Conservation (phyloP, 2,113 vertebrate genomes). For the Tyrannus savana region DNA sequence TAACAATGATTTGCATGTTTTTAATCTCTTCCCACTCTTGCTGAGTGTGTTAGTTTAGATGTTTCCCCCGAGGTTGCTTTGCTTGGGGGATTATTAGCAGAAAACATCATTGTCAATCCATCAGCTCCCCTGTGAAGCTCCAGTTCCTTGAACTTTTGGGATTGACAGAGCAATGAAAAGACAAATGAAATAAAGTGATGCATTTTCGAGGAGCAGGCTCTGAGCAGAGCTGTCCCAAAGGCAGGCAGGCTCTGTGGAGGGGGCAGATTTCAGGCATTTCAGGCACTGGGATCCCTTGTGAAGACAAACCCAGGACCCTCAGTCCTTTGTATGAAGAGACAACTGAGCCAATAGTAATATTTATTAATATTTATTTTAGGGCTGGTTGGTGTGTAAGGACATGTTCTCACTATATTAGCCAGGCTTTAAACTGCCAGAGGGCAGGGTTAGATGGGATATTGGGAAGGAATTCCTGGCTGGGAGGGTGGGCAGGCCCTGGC, state of each 20-base stretch:
- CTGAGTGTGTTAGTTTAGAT: neutral
- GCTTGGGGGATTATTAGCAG: neutral
- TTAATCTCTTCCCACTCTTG: neutral
- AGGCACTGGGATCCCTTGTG: neutral
- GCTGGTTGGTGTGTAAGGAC: neutral
- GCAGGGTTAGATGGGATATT: rapidly evolving
- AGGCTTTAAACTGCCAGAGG: neutral
- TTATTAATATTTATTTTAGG: neutral
- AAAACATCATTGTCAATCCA: neutral
- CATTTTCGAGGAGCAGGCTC: neutral
- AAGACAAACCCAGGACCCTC: neutral
- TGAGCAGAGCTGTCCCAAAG: neutral
- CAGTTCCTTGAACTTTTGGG: neutral
- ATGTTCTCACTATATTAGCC: neutral
- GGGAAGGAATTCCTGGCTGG: neutral
- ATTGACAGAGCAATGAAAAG: neutral
- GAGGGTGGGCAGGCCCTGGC: neutral
- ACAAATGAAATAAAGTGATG: neutral
- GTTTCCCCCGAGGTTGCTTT: neutral
- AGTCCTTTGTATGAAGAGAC: neutral
- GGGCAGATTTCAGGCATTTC: neutral
- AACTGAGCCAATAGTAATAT: neutral
- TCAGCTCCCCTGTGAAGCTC: neutral
- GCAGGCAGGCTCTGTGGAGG: neutral
- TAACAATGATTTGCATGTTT: neutral